Evolutionary conservation across 2,888 invertebrate species (phyloP), one percentile per base, ranked within the genome.

Genomic region (Rhyacophila evoluta): DNA sequence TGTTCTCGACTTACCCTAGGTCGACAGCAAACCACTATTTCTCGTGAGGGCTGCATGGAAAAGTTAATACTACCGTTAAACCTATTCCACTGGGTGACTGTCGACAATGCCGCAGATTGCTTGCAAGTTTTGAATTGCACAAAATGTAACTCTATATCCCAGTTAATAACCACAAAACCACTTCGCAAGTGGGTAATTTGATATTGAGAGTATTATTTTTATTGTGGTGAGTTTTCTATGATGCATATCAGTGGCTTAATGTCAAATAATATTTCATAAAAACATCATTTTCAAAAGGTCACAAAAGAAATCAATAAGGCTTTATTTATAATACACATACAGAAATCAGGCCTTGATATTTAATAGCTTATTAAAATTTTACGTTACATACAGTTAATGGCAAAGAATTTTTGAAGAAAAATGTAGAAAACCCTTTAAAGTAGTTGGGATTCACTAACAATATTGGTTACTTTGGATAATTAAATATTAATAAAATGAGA

Each of bases 21-120:
- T 12, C 71, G 55, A 28, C 75, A 75, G 72, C 72, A 78, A 36
- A 78, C 37, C 33, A 71, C 77, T 15, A 25, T 72, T 72, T 69
- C 78, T 78, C 71, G 70, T n/a, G 80, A 75, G 33, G 78, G 75
- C 80, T 80, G 80, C 80, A 78, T 80, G 77, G 55, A 77, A 80
- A 80, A 19, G 15, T 25, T 55, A 10, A 55, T 25, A 55, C 55
- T 55, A 55, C 55, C 25, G 25, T 10, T 55, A 55, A 25, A 2
- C 55, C 19, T 55, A 25, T 25, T 19, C 55, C 15, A 72, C 38
- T 11, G 6, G 38, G 29, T n/a, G 15, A 75, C 75, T 75, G 71
- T 25, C 55, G 55, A 10, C 55, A 55, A 55, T 25, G 55, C 10
- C 6, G 19, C 19, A 55, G 10, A 55, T 33, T 19, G 15, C 19